A percentile compares a stretch with the other conserved stretches of the same genome.
These are phyloP conservation scores for Troilus luridus DNA, from an alignment of 2,888 invertebrate species.

Conservation along the genomic window DNA sequence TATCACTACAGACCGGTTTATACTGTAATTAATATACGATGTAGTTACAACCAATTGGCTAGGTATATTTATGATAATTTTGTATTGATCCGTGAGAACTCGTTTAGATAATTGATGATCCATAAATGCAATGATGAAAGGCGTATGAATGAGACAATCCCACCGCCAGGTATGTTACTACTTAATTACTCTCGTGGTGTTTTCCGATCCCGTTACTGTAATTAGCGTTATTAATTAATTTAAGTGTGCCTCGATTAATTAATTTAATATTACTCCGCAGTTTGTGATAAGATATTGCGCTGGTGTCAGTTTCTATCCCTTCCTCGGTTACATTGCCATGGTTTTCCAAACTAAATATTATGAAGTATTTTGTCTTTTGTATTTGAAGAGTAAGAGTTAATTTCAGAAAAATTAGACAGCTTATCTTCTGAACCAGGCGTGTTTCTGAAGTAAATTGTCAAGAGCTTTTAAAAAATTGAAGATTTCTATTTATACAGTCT, in stretches of 20 bases:
- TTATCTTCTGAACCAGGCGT: too few relatives aligned
- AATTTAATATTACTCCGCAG: not conserved
- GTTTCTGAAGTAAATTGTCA: too few relatives aligned
- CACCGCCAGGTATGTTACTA: not conserved
- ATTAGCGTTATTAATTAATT: constrained; percentile 27
- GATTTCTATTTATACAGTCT: too few relatives aligned
- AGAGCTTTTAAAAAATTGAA: too few relatives aligned
- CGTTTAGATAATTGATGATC: not conserved
- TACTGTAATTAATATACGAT: not conserved
- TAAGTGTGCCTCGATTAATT: not conserved
- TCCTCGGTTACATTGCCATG: not conserved
- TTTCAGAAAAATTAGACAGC: too few relatives aligned
- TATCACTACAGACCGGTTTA: too few relatives aligned
- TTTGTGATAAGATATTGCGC: not conserved
- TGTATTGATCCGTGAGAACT: not conserved
- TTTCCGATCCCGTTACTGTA: not conserved
- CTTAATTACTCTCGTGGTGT: not conserved
- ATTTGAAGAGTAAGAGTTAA: not conserved
- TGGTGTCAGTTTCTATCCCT: not conserved
- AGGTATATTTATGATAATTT: not conserved
- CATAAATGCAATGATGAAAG: not conserved
- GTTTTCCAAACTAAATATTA: not conserved
- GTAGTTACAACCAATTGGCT: not conserved
- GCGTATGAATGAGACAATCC: not conserved
- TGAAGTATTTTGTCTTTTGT: not conserved